Evolutionary conservation across 2,113 vertebrate genomes (phyloP).

Genomic region (Fulmarus glacialis): DNA sequence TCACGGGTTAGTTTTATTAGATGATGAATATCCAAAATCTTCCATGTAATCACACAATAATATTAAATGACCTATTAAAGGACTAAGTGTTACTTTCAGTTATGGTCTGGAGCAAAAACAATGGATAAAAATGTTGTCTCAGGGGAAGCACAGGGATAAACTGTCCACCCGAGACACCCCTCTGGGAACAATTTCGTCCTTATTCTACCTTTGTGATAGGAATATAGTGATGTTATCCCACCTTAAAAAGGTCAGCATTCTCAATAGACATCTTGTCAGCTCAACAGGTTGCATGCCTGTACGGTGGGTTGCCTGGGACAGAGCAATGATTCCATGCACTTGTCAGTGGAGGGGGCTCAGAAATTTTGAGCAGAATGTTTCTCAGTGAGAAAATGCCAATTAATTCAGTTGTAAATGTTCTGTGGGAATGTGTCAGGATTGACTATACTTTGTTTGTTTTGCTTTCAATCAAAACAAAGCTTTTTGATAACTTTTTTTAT

Average conservation of each 20-base stretch:
- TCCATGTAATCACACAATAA: not conserved
- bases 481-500: conserved; percentile 30
- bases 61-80: not conserved
- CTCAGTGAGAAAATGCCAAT: conserved; percentile 43
- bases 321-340: not conserved
- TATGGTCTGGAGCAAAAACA: not conserved
- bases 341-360: not conserved
- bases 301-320: not conserved
- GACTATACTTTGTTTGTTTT: conserved; percentile 60
- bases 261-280: not conserved
- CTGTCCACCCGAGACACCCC: not conserved
- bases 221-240: not conserved
- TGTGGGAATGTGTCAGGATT: conserved; percentile 56
- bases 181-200: not conserved
- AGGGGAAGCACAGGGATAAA: not conserved
- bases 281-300: not conserved
- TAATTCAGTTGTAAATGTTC: conserved; percentile 49
- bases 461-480: conserved; percentile 64
- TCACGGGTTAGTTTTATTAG: not conserved
- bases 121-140: not conserved
- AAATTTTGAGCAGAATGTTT: conserved; percentile 55
- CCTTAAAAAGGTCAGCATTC: not conserved
- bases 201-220: not conserved
- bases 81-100: not conserved
- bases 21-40: not conserved